Evolutionary conservation across 2,888 invertebrate genomes (phyloP).

Genomic region (Nephrotoma guestfalica): DNA sequence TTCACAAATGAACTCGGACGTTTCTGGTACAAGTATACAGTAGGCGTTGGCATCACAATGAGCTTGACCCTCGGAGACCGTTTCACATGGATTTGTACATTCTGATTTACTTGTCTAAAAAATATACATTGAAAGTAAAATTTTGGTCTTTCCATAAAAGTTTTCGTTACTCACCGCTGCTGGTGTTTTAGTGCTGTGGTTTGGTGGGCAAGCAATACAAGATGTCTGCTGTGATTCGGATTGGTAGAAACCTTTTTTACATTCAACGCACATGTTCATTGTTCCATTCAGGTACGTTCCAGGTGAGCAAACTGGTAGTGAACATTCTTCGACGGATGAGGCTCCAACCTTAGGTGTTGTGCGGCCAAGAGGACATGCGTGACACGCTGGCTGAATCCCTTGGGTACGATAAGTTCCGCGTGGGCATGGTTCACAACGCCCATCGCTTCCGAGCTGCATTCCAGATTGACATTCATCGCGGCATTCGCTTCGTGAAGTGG

Average conservation of each 20-base stretch:
- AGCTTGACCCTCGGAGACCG: slow-evolving; percentile 56
- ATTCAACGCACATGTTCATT: slow-evolving; percentile 70
- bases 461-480: slow-evolving; percentile 72
- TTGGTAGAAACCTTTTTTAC: slow-evolving; percentile 83
- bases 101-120: slow-evolving; percentile 58
- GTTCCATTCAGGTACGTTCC: slow-evolving; percentile 77
- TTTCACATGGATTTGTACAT: slow-evolving; percentile 85
- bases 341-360: slow-evolving; percentile 81
- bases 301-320: slow-evolving; percentile 72
- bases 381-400: slow-evolving; percentile 79
- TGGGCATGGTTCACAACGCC: slow-evolving; percentile 85
- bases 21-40: slow-evolving; percentile 69
- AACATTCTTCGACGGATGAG: slow-evolving; percentile 76
- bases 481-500: slow-evolving; percentile 74
- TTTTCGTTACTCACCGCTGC: slow-evolving; percentile 52
- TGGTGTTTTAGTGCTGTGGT: slow-evolving; percentile 71
- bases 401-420: slow-evolving; percentile 74
- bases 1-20: slow-evolving; percentile 75
- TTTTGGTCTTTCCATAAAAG: not conserved
- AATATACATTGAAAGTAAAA: slow-evolving; percentile 5
- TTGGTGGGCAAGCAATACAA: slow-evolving; percentile 77
- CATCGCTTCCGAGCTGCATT: slow-evolving; percentile 71
- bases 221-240: slow-evolving; percentile 74
- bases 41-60: slow-evolving; percentile 79
- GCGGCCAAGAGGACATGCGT: slow-evolving; percentile 72